Conservation (phyloP, 2,113 vertebrate genomes). For the Rhinolophus ferrumequinum region DNA sequence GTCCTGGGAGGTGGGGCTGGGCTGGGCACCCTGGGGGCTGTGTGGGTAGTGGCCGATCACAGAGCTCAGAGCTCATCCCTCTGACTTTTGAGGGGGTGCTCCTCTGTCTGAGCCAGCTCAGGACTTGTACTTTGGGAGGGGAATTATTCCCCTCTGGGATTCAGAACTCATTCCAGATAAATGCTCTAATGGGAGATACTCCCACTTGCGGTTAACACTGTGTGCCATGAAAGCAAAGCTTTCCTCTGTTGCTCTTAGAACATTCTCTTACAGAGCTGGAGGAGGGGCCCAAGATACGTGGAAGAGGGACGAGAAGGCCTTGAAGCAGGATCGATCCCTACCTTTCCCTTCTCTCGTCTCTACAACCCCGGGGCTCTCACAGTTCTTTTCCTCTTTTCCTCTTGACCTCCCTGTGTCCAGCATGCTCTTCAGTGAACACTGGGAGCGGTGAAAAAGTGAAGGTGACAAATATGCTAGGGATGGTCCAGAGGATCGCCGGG, state of each 20-base stretch:
- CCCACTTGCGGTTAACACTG: background rate
- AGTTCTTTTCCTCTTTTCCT: background rate
- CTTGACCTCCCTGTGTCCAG: background rate
- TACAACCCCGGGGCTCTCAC: too few relatives aligned
- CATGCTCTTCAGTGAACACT: background rate
- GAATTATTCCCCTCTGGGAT: background rate
- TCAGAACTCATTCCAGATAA: conserved; percentile 26
- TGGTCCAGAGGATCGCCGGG: background rate
- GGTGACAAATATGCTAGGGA: background rate
- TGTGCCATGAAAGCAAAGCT: background rate
- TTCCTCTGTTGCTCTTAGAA: background rate
- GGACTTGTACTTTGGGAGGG: background rate
- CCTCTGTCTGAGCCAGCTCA: background rate
- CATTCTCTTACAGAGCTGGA: background rate
- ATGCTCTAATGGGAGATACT: background rate
- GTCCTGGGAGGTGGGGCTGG: background rate
- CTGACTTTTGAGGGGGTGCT: background rate
- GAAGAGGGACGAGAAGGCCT: background rate
- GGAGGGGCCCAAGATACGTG: background rate
- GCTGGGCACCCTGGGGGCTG: background rate
- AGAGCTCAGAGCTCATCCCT: background rate
- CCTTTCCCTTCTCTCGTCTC: background rate
- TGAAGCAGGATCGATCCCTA: background rate
- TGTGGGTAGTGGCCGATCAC: background rate
- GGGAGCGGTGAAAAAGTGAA: background rate